Percentiles rank a stretch among this genome's conserved stretches.
Evolutionary conservation across 2,888 invertebrate genomes (phyloP).

Genomic region (Podotricha telesiphe): DNA sequence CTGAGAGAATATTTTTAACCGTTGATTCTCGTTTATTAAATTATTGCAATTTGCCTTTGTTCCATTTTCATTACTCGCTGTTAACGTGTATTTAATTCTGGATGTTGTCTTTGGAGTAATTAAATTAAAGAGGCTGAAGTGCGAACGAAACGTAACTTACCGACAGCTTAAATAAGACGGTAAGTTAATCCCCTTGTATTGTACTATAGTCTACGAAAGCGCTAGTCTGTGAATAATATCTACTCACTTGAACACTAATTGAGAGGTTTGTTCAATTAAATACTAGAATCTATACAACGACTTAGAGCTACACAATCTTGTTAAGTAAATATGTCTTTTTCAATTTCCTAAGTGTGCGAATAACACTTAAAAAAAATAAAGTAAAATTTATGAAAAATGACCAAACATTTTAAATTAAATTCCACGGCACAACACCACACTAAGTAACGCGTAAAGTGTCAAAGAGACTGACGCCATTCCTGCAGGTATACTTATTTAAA

Average conservation of each 20-base stretch:
- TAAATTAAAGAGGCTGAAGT: conserved; percentile 29
- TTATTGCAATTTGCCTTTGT: conserved; percentile 23
- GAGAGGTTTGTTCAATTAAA: conserved; percentile 3
- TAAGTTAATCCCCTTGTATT: conserved; percentile 27
- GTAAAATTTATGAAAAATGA: not conserved
- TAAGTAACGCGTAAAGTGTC: conserved; percentile 43
- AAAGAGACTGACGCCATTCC: conserved; percentile 62
- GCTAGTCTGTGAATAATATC: conserved; percentile 25
- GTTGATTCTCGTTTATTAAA: conserved; percentile 19
- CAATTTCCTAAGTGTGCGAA: not conserved
- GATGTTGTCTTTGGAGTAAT: conserved; percentile 24
- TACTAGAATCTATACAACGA: not conserved
- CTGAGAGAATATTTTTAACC: conserved; percentile 13
- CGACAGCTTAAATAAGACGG: conserved; percentile 11
- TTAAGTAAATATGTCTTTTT: not conserved
- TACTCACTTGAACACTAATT: conserved; percentile 25
- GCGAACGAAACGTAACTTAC: conserved; percentile 23
- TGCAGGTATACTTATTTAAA: conserved; percentile 73
- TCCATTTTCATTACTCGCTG: conserved; percentile 25
- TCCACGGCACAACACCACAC: conserved; percentile 48
- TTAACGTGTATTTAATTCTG: conserved; percentile 21
- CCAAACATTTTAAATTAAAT: not conserved
- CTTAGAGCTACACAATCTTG: not conserved
- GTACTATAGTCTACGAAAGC: conserved; percentile 17
- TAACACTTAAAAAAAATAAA: not conserved